Evolutionary conservation across 2,797 vertebrate genomes (phyloP).

Genomic region (Salmo trutta): DNA sequence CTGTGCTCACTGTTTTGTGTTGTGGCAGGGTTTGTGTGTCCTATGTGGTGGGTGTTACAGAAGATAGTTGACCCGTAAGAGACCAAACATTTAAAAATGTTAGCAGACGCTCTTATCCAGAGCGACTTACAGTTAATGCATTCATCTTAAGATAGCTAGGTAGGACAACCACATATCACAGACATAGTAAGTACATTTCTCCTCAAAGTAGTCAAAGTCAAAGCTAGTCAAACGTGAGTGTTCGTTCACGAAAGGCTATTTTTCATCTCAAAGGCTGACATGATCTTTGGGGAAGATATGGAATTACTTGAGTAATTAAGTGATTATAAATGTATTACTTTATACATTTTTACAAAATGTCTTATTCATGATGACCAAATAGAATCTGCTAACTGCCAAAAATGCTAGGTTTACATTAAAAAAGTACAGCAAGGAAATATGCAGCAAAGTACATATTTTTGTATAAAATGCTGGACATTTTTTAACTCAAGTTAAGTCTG

Average conservation of each 20-base stretch:
- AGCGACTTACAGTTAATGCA: no score
- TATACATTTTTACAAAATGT: background rate
- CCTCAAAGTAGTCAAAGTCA: no score
- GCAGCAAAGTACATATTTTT: conserved; percentile 5
- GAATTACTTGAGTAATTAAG: background rate
- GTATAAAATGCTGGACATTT: conserved; percentile 24
- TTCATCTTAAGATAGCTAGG: no score
- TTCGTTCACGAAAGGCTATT: no score
- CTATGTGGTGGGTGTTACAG: conserved; percentile 5
- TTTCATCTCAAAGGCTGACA: background rate
- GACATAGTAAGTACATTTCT: no score
- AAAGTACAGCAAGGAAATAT: background rate
- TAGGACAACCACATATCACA: no score
- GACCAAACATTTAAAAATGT: background rate
- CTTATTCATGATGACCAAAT: background rate
- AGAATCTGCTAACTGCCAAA: background rate
- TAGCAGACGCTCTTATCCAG: background rate
- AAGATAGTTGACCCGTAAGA: background rate
- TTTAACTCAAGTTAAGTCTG: background rate
- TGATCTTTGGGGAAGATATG: background rate
- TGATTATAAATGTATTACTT: background rate
- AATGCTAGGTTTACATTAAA: background rate
- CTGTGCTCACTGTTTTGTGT: background rate
- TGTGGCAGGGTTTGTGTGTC: conserved; percentile 17
- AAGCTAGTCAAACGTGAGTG: no score